Base-by-base conservation (phyloP, 2,113 vertebrate genomes). In the Heterotis niloticus region DNA sequence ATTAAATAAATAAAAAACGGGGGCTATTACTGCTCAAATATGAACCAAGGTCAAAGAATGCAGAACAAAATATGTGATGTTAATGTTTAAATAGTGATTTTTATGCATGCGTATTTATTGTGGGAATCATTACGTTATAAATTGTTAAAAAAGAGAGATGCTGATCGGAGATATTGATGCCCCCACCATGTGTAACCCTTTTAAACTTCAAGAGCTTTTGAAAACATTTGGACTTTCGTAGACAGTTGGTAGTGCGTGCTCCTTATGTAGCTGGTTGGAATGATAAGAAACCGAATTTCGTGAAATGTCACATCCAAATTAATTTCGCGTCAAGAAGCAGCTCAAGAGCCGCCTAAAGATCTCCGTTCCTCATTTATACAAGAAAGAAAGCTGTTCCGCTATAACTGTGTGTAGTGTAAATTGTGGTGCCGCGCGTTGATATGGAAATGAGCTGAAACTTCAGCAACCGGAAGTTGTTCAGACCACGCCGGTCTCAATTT, bases 61-160 rank as follows among this genome's bases (percentile, higher is more conserved):
- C 34, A 44, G 3, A 44, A 44, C 7, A 44, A 44, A 44, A 44
- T 44, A 44, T 7, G 34, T 2, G 34, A 44, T 44, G 34, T 44
- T 44, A 44, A 44, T 44, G 2, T 44, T 44, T 2, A 7, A 2
- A 44, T 7, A 7, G 34, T 44, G 34, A 44, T 7, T 7, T 7
- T 44, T 44, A 44, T 44, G 7, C 34, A 44, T 7, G 34, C 7
- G 34, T 2, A 7, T 44, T 4, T 44, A 44, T 44, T 2, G 34
- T 44, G 34, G 7, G 34, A 44, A 44, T 44, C 34, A 44, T 44
- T 51, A 71, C 44, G 23, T 54, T 74, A n/a, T 54, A 74, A 13
- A 57, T 57, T 54, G 14, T 54, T 74, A 54, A 51, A 74, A 59
- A n/a, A n/a, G n/a, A n/a, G n/a, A 74, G 54, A 57, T 72, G n/a